Percentiles rank a stretch among this genome's conserved stretches.
Conservation (phyloP, 2,113 vertebrate genomes). For the Myxocyprinus asiaticus region DNA sequence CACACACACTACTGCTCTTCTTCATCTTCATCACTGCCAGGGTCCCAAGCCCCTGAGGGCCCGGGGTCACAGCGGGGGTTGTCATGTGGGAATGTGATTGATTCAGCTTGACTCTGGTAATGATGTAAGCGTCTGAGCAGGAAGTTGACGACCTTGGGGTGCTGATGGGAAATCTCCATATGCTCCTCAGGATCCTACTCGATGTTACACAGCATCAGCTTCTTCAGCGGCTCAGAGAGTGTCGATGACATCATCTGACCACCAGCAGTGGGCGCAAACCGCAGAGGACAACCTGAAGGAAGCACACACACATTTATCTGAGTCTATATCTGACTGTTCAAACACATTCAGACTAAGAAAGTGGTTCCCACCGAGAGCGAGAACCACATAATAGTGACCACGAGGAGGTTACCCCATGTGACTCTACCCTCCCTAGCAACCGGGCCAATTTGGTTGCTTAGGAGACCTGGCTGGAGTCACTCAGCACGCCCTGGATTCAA, state of each 20-base stretch:
- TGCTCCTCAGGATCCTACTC: constrained; percentile 87
- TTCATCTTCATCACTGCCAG: constrained; percentile 70
- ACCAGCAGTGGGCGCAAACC: constrained; percentile 85
- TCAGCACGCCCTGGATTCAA: no score
- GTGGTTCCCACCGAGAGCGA: no score
- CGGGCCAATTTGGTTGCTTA: no score
- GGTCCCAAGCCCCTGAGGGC: constrained; percentile 84
- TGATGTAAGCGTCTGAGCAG: constrained; percentile 81
- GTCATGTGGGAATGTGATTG: constrained; percentile 79
- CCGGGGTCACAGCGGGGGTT: constrained; percentile 89
- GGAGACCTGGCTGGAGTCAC: no score
- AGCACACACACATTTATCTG: constrained; percentile 53
- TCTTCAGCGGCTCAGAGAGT: constrained; percentile 67
- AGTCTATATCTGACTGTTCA: no score
- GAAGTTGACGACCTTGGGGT: constrained; percentile 78
- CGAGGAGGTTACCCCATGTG: no score
- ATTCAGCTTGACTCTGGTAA: constrained; percentile 78
- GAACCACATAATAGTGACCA: no score
- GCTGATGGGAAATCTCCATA: constrained; percentile 79
- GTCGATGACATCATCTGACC: not conserved
- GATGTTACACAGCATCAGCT: constrained; percentile 87
- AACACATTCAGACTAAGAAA: no score
- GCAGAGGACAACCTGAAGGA: constrained; percentile 86
- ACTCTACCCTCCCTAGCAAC: no score
- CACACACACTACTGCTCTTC: constrained; percentile 57